Percentiles rank a stretch among this genome's conserved stretches.
These are phyloP conservation scores for Chrysocyon brachyurus DNA, from an alignment of 2,797 vertebrate genomes.

Conservation along the genomic window DNA sequence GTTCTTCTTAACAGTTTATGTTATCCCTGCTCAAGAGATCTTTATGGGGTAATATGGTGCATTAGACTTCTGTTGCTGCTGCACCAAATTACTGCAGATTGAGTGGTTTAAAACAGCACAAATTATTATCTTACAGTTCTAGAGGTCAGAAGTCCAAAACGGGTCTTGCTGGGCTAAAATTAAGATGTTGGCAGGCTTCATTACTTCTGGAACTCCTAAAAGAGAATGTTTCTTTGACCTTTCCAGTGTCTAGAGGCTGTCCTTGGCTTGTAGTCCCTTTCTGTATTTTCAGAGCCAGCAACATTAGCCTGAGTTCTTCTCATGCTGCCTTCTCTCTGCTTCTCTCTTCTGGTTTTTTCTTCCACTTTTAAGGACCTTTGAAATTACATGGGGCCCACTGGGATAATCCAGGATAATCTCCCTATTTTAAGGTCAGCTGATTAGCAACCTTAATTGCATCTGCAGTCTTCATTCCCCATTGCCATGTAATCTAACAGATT, in stretches of 20 bases:
- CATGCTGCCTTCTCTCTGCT: not conserved
- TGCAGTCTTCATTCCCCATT: not conserved
- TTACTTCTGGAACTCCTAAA: not conserved
- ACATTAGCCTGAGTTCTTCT: not conserved
- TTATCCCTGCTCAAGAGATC: not conserved
- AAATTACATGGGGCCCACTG: not conserved
- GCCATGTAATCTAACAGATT: not conserved
- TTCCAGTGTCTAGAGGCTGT: not conserved
- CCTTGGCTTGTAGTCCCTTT: not conserved
- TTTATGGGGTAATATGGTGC: accelerated
- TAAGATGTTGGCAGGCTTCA: accelerated
- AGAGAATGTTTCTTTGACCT: not conserved
- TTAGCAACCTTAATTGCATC: not conserved
- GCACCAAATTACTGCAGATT: not conserved
- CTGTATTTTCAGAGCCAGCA: not conserved
- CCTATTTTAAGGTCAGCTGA: not conserved
- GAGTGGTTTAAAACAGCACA: not conserved
- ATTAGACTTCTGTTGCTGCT: not conserved
- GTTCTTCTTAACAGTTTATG: not conserved
- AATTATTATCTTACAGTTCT: not conserved
- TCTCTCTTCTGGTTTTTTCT: not conserved
- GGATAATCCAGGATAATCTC: not conserved
- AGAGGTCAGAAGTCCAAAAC: not conserved
- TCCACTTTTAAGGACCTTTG: not conserved
- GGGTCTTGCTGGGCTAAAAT: not conserved